These are phyloP conservation scores for Drosophila subsilvestris DNA, from an alignment of 2,888 invertebrate species.

Conservation along the genomic window DNA sequence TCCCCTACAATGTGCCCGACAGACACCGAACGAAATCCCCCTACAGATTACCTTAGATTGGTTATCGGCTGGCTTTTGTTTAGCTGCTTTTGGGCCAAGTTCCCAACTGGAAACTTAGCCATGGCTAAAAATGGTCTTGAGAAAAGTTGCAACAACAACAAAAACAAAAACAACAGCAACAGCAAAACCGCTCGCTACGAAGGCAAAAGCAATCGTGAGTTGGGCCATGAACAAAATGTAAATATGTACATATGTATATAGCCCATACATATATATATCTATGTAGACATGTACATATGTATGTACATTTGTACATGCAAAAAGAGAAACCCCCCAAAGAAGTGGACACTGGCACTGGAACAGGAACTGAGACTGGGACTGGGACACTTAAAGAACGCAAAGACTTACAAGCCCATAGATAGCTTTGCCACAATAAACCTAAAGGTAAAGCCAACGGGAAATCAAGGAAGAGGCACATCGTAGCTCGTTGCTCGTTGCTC, in stretches of 20 bases:
- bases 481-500: too few species aligned
- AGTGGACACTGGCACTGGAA: constrained; percentile 18
- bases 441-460: constrained; percentile 2
- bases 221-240: constrained; percentile 5
- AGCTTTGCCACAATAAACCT: constrained; percentile 23
- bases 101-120: constrained; percentile 72
- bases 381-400: constrained; percentile 9
- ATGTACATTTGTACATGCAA: neutral
- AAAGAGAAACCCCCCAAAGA: constrained; percentile 35
- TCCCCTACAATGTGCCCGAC: neutral
- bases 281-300: neutral
- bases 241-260: neutral
- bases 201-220: constrained; percentile 38
- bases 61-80: constrained; percentile 56
- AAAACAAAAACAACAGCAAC: constrained; percentile 18
- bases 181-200: constrained; percentile 4
- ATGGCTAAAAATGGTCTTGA: constrained; percentile 74
- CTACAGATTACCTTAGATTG: constrained; percentile 57
- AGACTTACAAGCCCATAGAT: neutral
- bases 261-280: constrained; percentile 10
- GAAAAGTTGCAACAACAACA: constrained; percentile 60
- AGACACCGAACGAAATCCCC: constrained; percentile 40
- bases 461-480: too few species aligned
- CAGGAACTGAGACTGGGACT: neutral
- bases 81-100: constrained; percentile 46